A percentile compares a stretch with the other conserved stretches of the same genome.
Evolutionary conservation across 2,113 vertebrate species (phyloP).

Genomic region (Odontophorus gujanensis): DNA sequence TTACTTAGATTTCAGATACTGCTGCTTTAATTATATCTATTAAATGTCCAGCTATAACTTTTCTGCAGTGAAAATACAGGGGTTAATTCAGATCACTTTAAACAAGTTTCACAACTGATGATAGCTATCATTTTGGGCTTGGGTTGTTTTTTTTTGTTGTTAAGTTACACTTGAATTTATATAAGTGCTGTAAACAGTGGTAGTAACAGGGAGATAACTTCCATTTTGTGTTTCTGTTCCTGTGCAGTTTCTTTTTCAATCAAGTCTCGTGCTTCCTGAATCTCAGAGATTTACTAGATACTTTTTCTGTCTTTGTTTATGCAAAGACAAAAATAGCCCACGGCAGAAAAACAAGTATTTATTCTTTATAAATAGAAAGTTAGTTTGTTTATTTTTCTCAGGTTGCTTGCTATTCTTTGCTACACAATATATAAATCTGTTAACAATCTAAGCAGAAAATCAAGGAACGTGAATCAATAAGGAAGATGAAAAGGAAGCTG

Average conservation of each 20-base stretch:
- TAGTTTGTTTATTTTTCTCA: neutral
- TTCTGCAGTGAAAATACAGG: neutral
- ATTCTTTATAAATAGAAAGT: neutral
- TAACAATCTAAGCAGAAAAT: constrained; percentile 2
- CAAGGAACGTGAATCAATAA: neutral
- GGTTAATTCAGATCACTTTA: neutral
- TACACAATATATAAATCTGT: neutral
- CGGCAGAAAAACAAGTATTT: neutral
- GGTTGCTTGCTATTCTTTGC: neutral
- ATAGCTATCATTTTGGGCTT: neutral
- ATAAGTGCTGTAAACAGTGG: neutral
- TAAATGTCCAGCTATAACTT: neutral
- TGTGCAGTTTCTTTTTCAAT: neutral
- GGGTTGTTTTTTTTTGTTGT: neutral
- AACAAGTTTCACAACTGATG: neutral
- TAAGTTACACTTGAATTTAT: neutral
- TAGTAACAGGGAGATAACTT: neutral
- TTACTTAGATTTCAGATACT: neutral
- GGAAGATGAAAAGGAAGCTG: neutral
- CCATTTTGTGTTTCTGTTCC: neutral
- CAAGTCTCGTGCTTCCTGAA: neutral
- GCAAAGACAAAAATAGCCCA: neutral
- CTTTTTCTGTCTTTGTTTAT: neutral
- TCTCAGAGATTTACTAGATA: neutral
- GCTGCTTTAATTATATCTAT: neutral